These are phyloP conservation scores for Odontomyia ornata DNA, from an alignment of 2,888 invertebrate genomes.

Conservation along the genomic window DNA sequence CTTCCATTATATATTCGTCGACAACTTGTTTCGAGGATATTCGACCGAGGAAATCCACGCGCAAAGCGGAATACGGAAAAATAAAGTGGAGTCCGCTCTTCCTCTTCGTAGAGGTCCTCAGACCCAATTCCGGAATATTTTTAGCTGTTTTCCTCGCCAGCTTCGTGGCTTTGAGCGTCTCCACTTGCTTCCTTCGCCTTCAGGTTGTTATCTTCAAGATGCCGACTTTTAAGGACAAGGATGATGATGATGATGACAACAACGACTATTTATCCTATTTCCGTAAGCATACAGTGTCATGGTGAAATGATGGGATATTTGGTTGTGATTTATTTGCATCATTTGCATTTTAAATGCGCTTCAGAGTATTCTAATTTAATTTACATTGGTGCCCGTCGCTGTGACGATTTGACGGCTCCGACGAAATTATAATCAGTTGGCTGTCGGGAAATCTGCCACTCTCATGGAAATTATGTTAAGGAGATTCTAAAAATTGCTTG, in stretches of 20 bases:
- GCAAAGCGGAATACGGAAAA: background rate
- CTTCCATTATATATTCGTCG: constrained; percentile 16
- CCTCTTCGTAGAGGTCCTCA: background rate
- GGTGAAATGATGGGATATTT: background rate
- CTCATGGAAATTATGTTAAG: too few species aligned
- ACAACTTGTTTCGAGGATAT: constrained; percentile 11
- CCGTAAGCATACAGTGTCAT: background rate
- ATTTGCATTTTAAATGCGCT: background rate
- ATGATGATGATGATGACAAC: constrained; percentile 20
- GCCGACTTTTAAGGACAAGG: constrained; percentile 34
- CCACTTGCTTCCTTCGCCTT: too few species aligned
- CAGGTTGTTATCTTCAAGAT: constrained; percentile 45
- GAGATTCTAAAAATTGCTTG: too few species aligned
- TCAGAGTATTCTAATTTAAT: too few species aligned
- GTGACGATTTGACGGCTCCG: too few species aligned
- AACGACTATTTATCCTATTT: constrained; percentile 17
- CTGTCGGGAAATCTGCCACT: too few species aligned
- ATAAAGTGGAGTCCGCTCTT: constrained; percentile 13
- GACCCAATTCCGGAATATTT: constrained; percentile 7
- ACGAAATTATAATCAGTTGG: too few species aligned
- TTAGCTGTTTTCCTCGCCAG: background rate
- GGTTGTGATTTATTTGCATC: background rate
- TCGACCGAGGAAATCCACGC: background rate
- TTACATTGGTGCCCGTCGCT: too few species aligned
- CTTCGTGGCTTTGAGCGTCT: too few species aligned